These are phyloP conservation scores for Epinotia brunnichana DNA, from an alignment of 2,888 invertebrate genomes.

Conservation along the genomic window DNA sequence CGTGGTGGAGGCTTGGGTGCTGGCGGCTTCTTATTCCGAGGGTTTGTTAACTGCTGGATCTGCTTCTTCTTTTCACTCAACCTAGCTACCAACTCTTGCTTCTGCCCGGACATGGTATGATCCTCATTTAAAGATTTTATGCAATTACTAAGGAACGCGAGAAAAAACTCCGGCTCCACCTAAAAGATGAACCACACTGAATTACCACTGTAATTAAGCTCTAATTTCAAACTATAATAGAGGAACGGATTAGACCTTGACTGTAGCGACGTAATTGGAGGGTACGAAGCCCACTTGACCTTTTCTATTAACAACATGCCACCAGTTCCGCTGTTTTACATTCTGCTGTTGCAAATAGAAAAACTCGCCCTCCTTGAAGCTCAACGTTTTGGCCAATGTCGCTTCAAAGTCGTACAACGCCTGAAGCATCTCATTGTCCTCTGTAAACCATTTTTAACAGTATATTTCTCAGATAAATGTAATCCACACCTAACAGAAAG, in stretches of 20 bases:
- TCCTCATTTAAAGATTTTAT: conserved; percentile 83
- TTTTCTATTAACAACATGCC: conserved; percentile 92
- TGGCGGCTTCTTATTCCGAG: conserved; percentile 67
- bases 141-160: conserved; percentile 88
- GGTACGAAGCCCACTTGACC: conserved; percentile 94
- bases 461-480: conserved; percentile 15
- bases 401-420: conserved; percentile 93
- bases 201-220: conserved; percentile 23
- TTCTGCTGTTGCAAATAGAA: conserved; percentile 91
- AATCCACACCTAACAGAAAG: conserved; percentile 49
- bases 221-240: conserved; percentile 37
- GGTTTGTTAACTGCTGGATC: conserved; percentile 74
- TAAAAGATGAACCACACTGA: conserved; percentile 55
- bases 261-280: conserved; percentile 92
- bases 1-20: conserved; percentile 78
- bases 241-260: conserved; percentile 83
- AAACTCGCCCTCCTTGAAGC: conserved; percentile 91
- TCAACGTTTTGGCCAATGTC: conserved; percentile 91
- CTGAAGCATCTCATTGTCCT: conserved; percentile 91
- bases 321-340: conserved; percentile 93
- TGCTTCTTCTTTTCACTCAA: conserved; percentile 87
- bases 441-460: conserved; percentile 68
- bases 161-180: conserved; percentile 88
- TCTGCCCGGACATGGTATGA: conserved; percentile 73
- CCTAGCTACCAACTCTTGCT: conserved; percentile 85